A percentile compares a stretch with the other conserved stretches of the same genome.
phyloP scores from a whole-genome alignment of 2,797 vertebrate genomes.

The Cyclura pinguis region DNA sequence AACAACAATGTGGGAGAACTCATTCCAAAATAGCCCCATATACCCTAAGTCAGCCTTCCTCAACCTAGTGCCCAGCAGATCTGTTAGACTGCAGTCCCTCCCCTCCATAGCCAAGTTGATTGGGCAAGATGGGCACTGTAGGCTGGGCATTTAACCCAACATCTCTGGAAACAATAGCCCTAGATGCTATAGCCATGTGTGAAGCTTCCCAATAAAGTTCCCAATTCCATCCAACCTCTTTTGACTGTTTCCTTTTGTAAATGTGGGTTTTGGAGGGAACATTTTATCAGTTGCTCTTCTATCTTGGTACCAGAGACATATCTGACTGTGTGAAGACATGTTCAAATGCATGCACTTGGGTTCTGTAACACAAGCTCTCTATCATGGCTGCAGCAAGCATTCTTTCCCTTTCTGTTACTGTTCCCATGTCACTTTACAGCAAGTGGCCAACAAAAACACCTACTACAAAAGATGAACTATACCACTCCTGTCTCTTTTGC shows the following conservation, averaged over 20 bases:
- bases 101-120: background rate
- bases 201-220: background rate
- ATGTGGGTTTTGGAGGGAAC: slow-evolving; percentile 50
- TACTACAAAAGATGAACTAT: slow-evolving; percentile 74
- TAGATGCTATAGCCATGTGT: background rate
- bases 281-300: slow-evolving; percentile 64
- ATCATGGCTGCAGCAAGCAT: slow-evolving; percentile 81
- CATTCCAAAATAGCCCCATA: background rate
- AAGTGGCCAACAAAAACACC: slow-evolving; percentile 83
- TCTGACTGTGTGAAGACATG: slow-evolving; percentile 75
- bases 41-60: background rate
- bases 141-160: background rate
- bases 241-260: slow-evolving; percentile 64
- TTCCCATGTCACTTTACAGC: slow-evolving; percentile 80
- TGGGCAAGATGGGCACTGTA: background rate
- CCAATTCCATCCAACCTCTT: slow-evolving; percentile 58
- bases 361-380: slow-evolving; percentile 80
- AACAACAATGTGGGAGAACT: too few relatives aligned
- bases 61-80: background rate
- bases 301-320: slow-evolving; percentile 76
- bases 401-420: slow-evolving; percentile 73
- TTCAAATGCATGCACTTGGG: slow-evolving; percentile 80
- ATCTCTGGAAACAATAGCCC: background rate
- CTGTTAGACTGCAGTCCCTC: background rate
- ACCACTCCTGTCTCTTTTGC: slow-evolving; percentile 72